Percentiles rank a stretch among this genome's conserved stretches.
Conservation (phyloP, 2,888 invertebrate species). For the Epirrhoe tristata region DNA sequence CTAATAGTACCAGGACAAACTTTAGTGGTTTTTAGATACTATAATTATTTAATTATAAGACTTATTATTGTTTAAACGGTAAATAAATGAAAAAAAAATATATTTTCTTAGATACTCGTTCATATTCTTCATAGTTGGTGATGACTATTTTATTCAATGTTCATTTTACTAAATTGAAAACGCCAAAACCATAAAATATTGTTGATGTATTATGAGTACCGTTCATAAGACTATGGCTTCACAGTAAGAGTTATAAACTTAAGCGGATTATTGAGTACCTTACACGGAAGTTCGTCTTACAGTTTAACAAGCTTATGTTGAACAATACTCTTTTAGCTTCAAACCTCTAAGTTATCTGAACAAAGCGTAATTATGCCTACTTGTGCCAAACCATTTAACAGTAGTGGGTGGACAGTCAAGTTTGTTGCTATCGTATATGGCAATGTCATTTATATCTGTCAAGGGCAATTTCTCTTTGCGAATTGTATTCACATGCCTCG, state of each 20-base stretch:
- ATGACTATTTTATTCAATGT: slow-evolving; percentile 3
- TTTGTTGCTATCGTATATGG: slow-evolving; percentile 33
- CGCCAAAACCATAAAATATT: slow-evolving; percentile 10
- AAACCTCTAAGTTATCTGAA: slow-evolving; percentile 5
- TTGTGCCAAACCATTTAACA: slow-evolving; percentile 28
- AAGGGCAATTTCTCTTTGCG: slow-evolving; percentile 38
- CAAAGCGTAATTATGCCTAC: slow-evolving; percentile 18
- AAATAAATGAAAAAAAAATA: no score
- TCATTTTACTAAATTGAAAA: slow-evolving; percentile 1
- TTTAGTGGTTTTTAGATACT: no score
- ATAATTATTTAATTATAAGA: no score
- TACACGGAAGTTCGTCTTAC: slow-evolving; percentile 31
- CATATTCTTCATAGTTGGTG: no score
- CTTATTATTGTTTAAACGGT: no score
- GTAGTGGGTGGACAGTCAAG: slow-evolving; percentile 38
- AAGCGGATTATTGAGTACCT: slow-evolving; percentile 34
- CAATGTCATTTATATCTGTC: slow-evolving; percentile 41
- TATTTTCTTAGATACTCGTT: no score
- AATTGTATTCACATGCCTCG: slow-evolving; percentile 31
- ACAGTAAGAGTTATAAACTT: slow-evolving; percentile 36
- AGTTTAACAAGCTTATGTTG: slow-evolving; percentile 36
- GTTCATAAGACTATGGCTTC: slow-evolving; percentile 35
- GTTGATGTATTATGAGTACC: slow-evolving; percentile 17
- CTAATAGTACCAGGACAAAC: no score
- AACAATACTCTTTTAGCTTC: slow-evolving; percentile 13